Percentiles rank a stretch among this genome's conserved stretches.
These are phyloP conservation scores for Empidonax alnorum DNA, from an alignment of 2,113 vertebrate species.

Conservation along the genomic window DNA sequence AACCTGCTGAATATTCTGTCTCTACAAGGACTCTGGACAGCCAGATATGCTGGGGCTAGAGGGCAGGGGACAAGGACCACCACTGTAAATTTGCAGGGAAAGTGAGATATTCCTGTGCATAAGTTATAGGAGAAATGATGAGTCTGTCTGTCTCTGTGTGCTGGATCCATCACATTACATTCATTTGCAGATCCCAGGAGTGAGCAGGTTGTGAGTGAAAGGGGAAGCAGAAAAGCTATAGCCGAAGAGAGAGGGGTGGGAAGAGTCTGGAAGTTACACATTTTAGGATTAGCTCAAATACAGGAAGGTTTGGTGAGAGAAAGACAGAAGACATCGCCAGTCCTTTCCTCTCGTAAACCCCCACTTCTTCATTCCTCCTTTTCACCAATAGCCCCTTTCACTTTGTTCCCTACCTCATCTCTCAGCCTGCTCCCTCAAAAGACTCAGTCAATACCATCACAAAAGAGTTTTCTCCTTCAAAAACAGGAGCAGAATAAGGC, in stretches of 20 bases:
- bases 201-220: not conserved
- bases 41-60: not conserved
- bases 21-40: not conserved
- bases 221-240: not conserved
- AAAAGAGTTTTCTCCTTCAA: not conserved
- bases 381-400: not conserved
- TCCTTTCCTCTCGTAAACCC: accelerated
- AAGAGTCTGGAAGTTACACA: not conserved
- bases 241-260: not conserved
- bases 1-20: not conserved
- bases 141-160: not conserved
- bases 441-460: not conserved
- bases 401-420: not conserved
- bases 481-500: not conserved
- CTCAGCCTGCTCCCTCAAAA: not conserved
- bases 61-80: not conserved
- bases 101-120: accelerated
- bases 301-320: not conserved
- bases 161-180: not conserved
- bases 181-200: not conserved
- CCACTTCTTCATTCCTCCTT: not conserved
- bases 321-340: not conserved
- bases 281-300: not conserved
- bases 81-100: not conserved
- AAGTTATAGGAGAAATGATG: not conserved